Evolutionary conservation across 2,797 vertebrate genomes (phyloP).

Genomic region (Anabas testudineus): DNA sequence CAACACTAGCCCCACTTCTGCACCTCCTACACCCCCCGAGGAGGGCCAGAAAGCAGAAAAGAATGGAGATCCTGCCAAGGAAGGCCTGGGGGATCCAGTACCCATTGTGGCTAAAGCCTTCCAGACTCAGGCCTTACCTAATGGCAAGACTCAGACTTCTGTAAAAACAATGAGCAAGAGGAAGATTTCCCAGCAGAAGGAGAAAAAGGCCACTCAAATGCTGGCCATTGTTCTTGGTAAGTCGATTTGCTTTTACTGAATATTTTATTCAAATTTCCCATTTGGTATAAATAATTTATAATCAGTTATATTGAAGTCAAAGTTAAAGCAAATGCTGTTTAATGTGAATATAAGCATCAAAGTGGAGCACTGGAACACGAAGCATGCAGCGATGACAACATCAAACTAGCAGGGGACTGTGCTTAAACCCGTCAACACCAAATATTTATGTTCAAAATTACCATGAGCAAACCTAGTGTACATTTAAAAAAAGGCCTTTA

Average conservation of each 20-base stretch:
- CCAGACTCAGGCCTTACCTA: slow-evolving; percentile 94
- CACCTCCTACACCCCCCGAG: slow-evolving; percentile 83
- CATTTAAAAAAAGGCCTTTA: neutral
- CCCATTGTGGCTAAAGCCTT: slow-evolving; percentile 88
- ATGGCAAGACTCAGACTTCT: slow-evolving; percentile 93
- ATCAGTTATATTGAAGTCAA: neutral
- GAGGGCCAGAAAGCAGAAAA: slow-evolving; percentile 84
- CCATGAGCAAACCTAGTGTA: slow-evolving; percentile 3
- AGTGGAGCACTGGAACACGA: slow-evolving; percentile 3
- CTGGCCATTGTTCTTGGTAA: slow-evolving; percentile 97
- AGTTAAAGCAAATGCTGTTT: neutral
- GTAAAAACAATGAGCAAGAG: slow-evolving; percentile 93
- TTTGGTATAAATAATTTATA: neutral
- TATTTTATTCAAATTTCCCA: neutral
- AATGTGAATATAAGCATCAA: neutral
- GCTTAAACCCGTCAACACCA: slow-evolving; percentile 26
- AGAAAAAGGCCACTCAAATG: slow-evolving; percentile 99
- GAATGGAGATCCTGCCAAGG: slow-evolving; percentile 88
- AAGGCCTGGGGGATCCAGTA: slow-evolving; percentile 68
- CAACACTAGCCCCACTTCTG: slow-evolving; percentile 78
- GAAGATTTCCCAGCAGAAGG: slow-evolving; percentile 98
- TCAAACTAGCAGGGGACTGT: neutral
- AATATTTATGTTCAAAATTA: slow-evolving; percentile 31
- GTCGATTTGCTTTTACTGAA: slow-evolving; percentile 37
- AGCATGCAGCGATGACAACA: neutral